Evolutionary conservation across 2,113 vertebrate species (phyloP), one percentile per base, ranked within the genome.

Genomic region (Albula glossodonta): DNA sequence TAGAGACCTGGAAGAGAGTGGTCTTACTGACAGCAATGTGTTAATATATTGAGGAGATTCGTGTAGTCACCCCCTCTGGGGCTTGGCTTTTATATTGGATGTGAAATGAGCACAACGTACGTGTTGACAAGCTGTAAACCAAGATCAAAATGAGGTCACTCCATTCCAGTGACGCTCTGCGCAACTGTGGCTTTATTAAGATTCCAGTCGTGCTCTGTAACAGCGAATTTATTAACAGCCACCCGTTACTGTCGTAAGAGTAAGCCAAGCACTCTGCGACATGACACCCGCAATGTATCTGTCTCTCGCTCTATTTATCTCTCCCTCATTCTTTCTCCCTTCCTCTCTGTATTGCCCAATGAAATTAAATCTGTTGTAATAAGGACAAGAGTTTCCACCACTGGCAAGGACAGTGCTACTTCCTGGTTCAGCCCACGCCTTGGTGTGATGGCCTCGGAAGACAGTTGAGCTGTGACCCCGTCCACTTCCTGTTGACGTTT

Each of bases 401-500:
- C 15, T 9, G 5, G 60, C 60, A 66, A 15, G 7, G 60, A 22
- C 60, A 3, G 56, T 13, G 56, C 56, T 12, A 11, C 17, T 53
- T n/a, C 41, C 52, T 5, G 22, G 25, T 88, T 84, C 87, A 51
- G 15, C 25, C 10, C 53, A 22, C 10, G 49, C 83, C 66, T 66
- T 88, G 89, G 79, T 53, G 60, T 66, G 19, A 51, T 60, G 50
- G 84, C 80, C 84, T 63, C 84, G 87, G 81, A 87, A 88, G 63
- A 89, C 85, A 86, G 87, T 87, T 86, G 70, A 86, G 89, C 89
- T 89, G 86, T 19, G 83, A 81, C 83, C 88, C 50, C 77, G 80
- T 91, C 83, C 82, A 80, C 90, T 95, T 97, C 96, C 96, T 96
- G 96, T 96, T 97, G 96, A 96, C 90, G 84, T 60, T 70, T 1